Percentiles rank a stretch among this genome's conserved stretches.
Evolutionary conservation across 2,888 invertebrate species (phyloP).

Genomic region (Chloroclysta siterata): DNA sequence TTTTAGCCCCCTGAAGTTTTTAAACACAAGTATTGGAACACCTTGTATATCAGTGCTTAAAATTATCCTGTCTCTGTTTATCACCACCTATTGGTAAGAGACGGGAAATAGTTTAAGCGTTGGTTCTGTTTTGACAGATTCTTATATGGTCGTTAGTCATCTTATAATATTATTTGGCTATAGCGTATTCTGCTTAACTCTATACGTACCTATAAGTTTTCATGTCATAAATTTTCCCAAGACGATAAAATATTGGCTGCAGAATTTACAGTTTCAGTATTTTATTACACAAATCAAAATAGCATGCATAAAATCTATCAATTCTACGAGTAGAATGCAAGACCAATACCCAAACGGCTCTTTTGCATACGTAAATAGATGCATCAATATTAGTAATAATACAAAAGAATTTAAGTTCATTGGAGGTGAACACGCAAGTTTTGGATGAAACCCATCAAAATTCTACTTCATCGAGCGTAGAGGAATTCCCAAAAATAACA

Average conservation of each 20-base stretch:
- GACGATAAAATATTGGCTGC: conserved; percentile 23
- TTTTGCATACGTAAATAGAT: conserved; percentile 21
- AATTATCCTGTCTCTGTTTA: no score
- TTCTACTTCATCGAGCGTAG: neutral
- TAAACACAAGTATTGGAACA: no score
- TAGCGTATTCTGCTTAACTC: no score
- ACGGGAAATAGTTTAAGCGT: no score
- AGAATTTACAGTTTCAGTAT: conserved; percentile 34
- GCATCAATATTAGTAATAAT: conserved; percentile 16
- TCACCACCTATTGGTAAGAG: no score
- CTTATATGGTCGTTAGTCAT: neutral
- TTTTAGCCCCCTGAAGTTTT: no score
- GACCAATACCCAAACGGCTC: conserved; percentile 17
- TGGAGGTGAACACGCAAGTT: conserved; percentile 2
- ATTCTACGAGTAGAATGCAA: conserved; percentile 21
- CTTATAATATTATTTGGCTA: neutral
- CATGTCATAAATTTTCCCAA: conserved; percentile 21
- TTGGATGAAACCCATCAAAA: neutral
- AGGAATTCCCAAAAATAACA: neutral
- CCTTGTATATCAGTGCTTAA: no score
- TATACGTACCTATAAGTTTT: conserved; percentile 11
- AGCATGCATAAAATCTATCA: conserved; percentile 39
- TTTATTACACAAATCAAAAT: conserved; percentile 31
- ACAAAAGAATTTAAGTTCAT: conserved; percentile 4
- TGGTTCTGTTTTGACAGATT: no score